Percentiles rank a stretch among this genome's conserved stretches.
Evolutionary conservation across 2,113 vertebrate genomes (phyloP).

Genomic region (Dipodomys ordii): DNA sequence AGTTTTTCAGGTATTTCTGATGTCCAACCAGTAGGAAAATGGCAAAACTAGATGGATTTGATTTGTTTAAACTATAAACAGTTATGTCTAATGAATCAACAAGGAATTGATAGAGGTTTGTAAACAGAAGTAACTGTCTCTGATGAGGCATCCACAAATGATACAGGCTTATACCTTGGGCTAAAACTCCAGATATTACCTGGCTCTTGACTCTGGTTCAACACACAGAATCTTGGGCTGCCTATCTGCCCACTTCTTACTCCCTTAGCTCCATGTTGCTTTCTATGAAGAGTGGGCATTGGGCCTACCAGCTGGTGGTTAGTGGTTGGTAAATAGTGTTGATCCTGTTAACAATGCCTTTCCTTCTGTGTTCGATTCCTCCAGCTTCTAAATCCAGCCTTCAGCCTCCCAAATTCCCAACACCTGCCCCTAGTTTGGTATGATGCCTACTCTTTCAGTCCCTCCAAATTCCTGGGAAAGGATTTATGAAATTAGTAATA

Average conservation of each 20-base stretch:
- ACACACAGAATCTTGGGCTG: background rate
- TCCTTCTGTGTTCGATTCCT: background rate
- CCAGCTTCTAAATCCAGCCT: background rate
- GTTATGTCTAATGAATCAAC: constrained; percentile 30
- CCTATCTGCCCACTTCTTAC: background rate
- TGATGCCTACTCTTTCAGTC: background rate
- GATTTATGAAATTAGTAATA: constrained; percentile 38
- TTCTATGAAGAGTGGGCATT: background rate
- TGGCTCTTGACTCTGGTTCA: background rate
- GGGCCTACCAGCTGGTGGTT: background rate
- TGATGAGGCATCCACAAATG: constrained; percentile 13
- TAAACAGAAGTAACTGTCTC: constrained; percentile 25
- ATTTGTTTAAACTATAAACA: background rate
- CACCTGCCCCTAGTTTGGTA: background rate
- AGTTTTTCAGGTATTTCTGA: constrained; percentile 41
- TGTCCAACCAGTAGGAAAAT: background rate
- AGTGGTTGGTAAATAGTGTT: background rate
- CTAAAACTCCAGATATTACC: constrained; percentile 4
- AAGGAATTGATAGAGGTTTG: background rate
- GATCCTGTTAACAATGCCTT: background rate
- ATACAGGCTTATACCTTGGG: background rate
- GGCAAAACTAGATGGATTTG: background rate
- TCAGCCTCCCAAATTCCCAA: background rate
- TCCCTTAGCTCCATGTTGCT: background rate
- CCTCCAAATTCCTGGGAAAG: constrained; percentile 29